phyloP scores from a whole-genome alignment of 2,888 invertebrate genomes.

The Ormyrus rosae region DNA sequence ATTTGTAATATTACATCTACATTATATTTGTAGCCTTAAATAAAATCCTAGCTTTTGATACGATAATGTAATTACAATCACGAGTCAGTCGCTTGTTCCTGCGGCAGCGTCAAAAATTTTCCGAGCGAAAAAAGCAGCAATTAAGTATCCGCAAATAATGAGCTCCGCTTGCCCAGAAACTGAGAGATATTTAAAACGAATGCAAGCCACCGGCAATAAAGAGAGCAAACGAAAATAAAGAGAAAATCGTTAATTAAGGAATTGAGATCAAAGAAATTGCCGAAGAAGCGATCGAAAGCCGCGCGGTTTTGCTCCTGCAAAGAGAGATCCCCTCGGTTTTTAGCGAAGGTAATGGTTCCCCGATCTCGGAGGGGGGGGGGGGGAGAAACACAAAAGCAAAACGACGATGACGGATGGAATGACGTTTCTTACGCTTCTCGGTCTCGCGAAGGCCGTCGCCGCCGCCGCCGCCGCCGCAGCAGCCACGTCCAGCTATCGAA shows the following conservation, averaged over 20 bases:
- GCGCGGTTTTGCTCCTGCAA: not conserved
- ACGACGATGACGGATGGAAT: constrained; percentile 15
- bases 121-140: not conserved
- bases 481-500: constrained; percentile 70
- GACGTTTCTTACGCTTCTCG: constrained; percentile 48
- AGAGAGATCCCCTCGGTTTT: too few species aligned
- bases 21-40: too few species aligned
- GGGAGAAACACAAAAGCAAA: not conserved
- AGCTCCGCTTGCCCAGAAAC: constrained; percentile 7
- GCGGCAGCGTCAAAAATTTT: too few species aligned
- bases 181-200: constrained; percentile 25
- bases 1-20: too few species aligned
- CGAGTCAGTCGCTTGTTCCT: too few species aligned
- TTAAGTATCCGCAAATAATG: not conserved
- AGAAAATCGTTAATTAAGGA: constrained; percentile 48
- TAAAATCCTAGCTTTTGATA: not conserved
- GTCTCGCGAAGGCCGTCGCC: not conserved
- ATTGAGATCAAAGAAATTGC: constrained; percentile 46
- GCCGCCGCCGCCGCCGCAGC: constrained; percentile 38
- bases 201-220: constrained; percentile 8
- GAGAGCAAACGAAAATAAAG: constrained; percentile 34
- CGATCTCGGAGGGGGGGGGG: not conserved
- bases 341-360: not conserved
- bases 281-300: constrained; percentile 42
- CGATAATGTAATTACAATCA: not conserved